Base-by-base conservation (phyloP, 2,888 invertebrate species). In the Dryomyza anilis region DNA sequence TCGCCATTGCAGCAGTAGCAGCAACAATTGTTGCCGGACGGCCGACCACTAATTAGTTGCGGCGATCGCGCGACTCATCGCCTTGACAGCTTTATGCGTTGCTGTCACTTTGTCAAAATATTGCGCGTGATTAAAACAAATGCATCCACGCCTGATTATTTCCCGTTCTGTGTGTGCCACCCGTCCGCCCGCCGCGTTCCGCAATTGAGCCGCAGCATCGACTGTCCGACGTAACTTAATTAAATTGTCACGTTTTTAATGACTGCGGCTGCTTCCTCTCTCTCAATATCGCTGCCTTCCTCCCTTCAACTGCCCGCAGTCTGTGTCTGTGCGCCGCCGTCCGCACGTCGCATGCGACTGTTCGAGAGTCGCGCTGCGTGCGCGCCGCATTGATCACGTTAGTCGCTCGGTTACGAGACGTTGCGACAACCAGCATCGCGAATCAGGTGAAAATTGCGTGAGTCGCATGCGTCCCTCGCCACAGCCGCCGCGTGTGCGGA, bases 211-310 rank as follows among this genome's bases (percentile, higher is more conserved):
- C 10, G 12, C 14, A 14, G 6, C 66, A 71, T 67, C 67, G 70
- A 70, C 70, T 67, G 66, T 68, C 67, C 66, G 70, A 66, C 70
- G 69, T 77, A 76, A 79, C 78, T 78, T 78, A 79, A 79, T 79
- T 78, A 79, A 78, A 78, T 78, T 79, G 76, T 78, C 78, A 78
- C 76, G 77, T 79, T 79, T 76, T 74, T 66, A 62, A 74, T 77
- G n/a, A n/a, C 12, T 33, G 33, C 33, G 6, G 39, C 4, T 39
- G 39, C 39, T 12, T 39, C 7, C 14, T 39, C 3, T 12, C n/a
- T 7, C 14, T 39, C 7, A n/a, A 2, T n/a, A n/a, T 5, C 7
- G 39, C n/a, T n/a, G 39, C 14, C 39, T 14, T 7, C 33, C 7
- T 33, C 33, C 7, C 33, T 7, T 39, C 39, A 39, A 14, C 39